Conservation (phyloP, 2,888 invertebrate species). For the Trichogramma dendrolimi region DNA sequence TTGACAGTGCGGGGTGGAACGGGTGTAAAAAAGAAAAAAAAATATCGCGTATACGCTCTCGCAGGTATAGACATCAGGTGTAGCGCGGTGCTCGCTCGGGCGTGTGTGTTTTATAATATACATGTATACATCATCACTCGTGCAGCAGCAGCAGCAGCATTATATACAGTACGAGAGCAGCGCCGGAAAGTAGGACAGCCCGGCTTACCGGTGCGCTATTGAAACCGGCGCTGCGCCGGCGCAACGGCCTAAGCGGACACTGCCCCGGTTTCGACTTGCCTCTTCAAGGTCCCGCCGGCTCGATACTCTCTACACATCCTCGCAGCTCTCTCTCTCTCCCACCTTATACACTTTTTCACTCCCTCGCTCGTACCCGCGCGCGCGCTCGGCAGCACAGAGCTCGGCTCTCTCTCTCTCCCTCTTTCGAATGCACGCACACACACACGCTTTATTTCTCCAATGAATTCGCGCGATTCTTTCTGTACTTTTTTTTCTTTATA, state of each 20-base stretch:
- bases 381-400: neutral
- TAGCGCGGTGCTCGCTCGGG: too few relatives aligned
- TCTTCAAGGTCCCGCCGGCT: slow-evolving; percentile 45
- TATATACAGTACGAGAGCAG: neutral
- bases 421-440: too few relatives aligned
- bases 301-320: slow-evolving; percentile 14
- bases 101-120: too few relatives aligned
- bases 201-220: slow-evolving; percentile 34
- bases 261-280: slow-evolving; percentile 48
- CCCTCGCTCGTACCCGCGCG: neutral
- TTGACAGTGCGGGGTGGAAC: slow-evolving; percentile 4
- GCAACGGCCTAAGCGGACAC: slow-evolving; percentile 41
- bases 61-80: too few relatives aligned
- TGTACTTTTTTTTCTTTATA: neutral
- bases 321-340: neutral
- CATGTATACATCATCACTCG: too few relatives aligned
- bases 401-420: neutral
- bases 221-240: slow-evolving; percentile 38
- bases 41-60: too few relatives aligned
- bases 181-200: slow-evolving; percentile 41
- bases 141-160: slow-evolving; percentile 2
- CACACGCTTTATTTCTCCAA: too few relatives aligned
- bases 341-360: neutral
- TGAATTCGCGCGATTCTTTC: too few relatives aligned
- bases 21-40: neutral